phyloP scores from a whole-genome alignment of 2,113 vertebrate genomes.

The Pavo muticus region DNA sequence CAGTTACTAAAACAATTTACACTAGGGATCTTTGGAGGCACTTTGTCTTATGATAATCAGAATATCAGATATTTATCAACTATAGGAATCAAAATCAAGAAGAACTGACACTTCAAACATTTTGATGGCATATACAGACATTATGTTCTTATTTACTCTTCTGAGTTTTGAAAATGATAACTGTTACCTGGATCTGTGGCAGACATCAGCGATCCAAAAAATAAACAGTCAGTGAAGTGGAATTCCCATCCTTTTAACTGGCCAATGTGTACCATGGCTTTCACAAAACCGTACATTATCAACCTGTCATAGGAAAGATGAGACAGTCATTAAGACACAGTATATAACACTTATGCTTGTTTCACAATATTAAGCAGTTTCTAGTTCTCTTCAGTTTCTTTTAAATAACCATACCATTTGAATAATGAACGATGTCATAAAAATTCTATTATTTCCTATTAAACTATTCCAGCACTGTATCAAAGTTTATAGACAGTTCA shows the following conservation, averaged over 20 bases:
- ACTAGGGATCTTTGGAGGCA: not conserved
- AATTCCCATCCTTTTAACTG: constrained; percentile 80
- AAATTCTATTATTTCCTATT: not conserved
- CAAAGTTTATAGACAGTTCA: not conserved
- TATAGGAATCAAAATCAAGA: not conserved
- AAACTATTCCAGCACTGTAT: not conserved
- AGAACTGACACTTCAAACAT: not conserved
- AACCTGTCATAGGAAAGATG: constrained; percentile 77
- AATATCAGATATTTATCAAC: not conserved
- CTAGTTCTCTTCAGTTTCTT: not conserved
- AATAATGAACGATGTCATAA: not conserved
- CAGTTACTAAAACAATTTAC: not conserved
- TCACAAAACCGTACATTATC: constrained; percentile 86
- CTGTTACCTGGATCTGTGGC: constrained; percentile 89
- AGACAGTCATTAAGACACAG: constrained; percentile 42
- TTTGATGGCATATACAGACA: not conserved
- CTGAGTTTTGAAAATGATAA: not conserved
- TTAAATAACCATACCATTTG: not conserved
- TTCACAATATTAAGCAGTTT: not conserved
- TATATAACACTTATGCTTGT: not conserved
- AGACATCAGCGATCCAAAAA: constrained; percentile 89
- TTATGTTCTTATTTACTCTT: not conserved
- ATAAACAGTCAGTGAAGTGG: constrained; percentile 87
- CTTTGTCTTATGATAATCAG: not conserved
- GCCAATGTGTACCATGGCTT: constrained; percentile 80